These are phyloP conservation scores for Pogonomyrmex californicus DNA, from an alignment of 1,140 invertebrate genomes.

Conservation along the genomic window DNA sequence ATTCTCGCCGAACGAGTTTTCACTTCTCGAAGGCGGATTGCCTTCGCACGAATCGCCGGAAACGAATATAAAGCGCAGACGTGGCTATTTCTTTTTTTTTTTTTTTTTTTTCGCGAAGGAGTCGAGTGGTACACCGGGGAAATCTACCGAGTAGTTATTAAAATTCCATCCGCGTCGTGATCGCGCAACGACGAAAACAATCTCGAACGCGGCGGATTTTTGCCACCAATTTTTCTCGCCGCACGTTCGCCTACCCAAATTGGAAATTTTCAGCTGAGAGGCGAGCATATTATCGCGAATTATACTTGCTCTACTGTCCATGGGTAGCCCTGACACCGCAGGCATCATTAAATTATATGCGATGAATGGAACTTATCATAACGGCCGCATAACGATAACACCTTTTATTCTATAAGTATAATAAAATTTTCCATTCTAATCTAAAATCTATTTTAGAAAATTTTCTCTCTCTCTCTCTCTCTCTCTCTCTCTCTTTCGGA, in stretches of 20 bases:
- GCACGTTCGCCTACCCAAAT: conserved; percentile 47
- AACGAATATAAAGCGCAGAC: conserved; percentile 62
- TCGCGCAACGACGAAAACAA: conserved; percentile 73
- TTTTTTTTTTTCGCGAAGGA: conserved; percentile 25
- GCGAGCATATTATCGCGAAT: conserved; percentile 55
- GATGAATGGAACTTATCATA: conserved; percentile 18
- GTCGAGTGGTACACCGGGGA: conserved; percentile 69
- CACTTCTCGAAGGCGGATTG: conserved; percentile 46
- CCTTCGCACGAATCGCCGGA: conserved; percentile 38
- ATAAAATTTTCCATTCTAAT: neutral
- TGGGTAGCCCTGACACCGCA: neutral
- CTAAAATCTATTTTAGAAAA: neutral
- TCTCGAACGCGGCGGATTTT: conserved; percentile 65
- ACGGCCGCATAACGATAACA: neutral
- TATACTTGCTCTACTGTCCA: conserved; percentile 38
- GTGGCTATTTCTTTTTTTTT: conserved; percentile 36
- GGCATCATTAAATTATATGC: conserved; percentile 40
- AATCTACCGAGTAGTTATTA: conserved; percentile 75
- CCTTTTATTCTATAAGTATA: neutral
- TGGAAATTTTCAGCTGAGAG: conserved; percentile 52
- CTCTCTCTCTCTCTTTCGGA: too few relatives aligned
- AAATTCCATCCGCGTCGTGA: conserved; percentile 74
- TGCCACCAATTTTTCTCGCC: conserved; percentile 49
- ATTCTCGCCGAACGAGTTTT: conserved; percentile 27
- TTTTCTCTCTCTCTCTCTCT: neutral